A percentile compares a stretch with the other conserved stretches of the same genome.
Conservation (phyloP, 2,888 invertebrate species). For the Parapristionchus giblindavisi region DNA sequence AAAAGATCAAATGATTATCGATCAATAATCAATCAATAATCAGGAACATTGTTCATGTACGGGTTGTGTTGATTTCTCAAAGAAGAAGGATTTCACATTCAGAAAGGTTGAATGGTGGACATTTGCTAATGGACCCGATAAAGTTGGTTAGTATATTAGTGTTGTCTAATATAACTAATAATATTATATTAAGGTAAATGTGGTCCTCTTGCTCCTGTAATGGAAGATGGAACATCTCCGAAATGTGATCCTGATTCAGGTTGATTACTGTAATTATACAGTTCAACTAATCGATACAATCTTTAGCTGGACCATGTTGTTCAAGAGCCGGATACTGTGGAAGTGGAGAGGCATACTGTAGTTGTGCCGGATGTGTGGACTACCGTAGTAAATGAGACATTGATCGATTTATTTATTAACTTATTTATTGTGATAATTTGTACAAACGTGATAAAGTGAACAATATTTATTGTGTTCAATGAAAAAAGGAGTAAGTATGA, state of each 20-base stretch:
- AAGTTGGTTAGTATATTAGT: conserved; percentile 48
- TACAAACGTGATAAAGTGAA: too few relatives aligned
- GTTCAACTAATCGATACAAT: too few relatives aligned
- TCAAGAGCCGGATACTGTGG: conserved; percentile 57
- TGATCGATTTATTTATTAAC: too few relatives aligned
- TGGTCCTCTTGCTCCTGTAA: conserved; percentile 59
- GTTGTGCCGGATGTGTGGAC: conserved; percentile 56
- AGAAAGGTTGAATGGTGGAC: conserved; percentile 64
- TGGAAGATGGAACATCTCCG: conserved; percentile 55
- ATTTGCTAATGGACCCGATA: conserved; percentile 56
- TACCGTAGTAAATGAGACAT: conserved; percentile 40
- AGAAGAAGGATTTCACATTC: conserved; percentile 52
- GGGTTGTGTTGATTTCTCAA: conserved; percentile 65
- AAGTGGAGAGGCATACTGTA: conserved; percentile 55
- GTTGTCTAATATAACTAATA: background rate
- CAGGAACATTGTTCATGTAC: conserved; percentile 65
- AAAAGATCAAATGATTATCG: background rate
- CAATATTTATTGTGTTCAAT: too few relatives aligned
- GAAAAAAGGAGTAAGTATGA: too few relatives aligned
- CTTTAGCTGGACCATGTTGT: conserved; percentile 48
- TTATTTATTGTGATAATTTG: too few relatives aligned
- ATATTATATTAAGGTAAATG: conserved; percentile 52
- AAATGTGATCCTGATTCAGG: conserved; percentile 62
- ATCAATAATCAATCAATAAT: background rate
- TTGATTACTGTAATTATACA: conserved; percentile 11